A percentile compares a stretch with the other conserved stretches of the same genome.
Conservation (phyloP, 37 sponge, comb jelly and placozoan species). For the Ephydatia muelleri region DNA sequence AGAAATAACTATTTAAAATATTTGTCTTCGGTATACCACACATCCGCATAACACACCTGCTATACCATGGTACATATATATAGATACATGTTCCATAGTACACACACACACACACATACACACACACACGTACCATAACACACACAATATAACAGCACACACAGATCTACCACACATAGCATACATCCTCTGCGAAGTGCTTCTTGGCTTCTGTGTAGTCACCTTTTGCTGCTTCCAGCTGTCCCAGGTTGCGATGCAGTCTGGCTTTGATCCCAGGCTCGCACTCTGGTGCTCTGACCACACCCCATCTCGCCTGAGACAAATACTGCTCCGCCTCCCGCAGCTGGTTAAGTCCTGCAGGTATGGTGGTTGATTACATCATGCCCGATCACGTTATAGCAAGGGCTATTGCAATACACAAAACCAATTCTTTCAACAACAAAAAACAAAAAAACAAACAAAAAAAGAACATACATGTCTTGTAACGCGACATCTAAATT, state of each 20-base stretch:
- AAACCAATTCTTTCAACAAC: not conserved
- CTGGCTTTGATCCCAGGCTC: constrained; percentile 37
- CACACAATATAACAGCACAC: no score
- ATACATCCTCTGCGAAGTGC: constrained; percentile 85
- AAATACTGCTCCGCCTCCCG: constrained; percentile 78
- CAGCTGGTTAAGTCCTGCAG: constrained; percentile 49
- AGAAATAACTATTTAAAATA: no score
- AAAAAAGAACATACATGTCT: not conserved
- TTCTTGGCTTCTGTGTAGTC: constrained; percentile 45
- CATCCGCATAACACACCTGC: not conserved
- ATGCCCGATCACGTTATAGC: not conserved
- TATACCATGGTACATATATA: not conserved
- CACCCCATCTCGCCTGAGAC: constrained; percentile 87
- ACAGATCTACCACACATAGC: constrained; percentile 4
- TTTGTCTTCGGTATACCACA: no score
- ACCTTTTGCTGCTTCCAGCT: constrained; percentile 61
- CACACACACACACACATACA: not conserved
- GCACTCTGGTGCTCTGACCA: constrained; percentile 36
- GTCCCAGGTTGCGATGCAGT: constrained; percentile 76
- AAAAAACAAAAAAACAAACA: not conserved
- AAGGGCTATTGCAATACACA: not conserved
- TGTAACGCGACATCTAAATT: no score
- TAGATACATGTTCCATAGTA: no score
- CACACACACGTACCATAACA: no score
- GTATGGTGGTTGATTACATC: not conserved